phyloP scores from a whole-genome alignment of 1,140 invertebrate species.

The Hesperophylax magnus region DNA sequence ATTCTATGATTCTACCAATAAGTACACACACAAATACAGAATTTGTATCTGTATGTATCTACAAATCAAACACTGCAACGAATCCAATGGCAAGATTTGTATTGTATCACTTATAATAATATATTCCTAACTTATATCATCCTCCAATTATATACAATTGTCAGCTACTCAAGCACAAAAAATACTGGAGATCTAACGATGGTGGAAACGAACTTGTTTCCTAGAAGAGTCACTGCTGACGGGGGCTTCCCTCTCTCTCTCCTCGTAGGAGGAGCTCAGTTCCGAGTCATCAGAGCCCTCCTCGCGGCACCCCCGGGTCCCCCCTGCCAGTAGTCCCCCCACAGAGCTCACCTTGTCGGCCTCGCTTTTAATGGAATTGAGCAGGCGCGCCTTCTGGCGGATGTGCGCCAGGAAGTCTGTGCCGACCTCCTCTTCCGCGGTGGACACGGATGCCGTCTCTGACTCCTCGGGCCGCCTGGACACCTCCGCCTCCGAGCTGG shows the following conservation, averaged over 20 bases:
- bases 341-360: constrained; percentile 46
- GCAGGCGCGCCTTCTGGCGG: constrained; percentile 49
- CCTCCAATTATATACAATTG: not conserved
- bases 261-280: constrained; percentile 44
- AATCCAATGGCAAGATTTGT: not conserved
- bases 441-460: not conserved
- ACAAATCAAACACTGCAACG: not conserved
- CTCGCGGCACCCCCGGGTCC: not conserved
- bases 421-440: constrained; percentile 33
- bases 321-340: constrained; percentile 34
- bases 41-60: not conserved
- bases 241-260: constrained; percentile 1
- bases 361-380: constrained; percentile 49
- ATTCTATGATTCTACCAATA: too few species aligned
- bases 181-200: not conserved
- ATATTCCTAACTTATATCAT: not conserved
- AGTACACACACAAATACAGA: not conserved
- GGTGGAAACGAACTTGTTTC: constrained; percentile 39
- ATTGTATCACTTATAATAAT: not conserved
- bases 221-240: constrained; percentile 4
- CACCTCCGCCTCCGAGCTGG: constrained; percentile 41
- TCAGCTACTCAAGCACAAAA: not conserved
- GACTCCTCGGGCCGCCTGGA: not conserved
- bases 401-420: constrained; percentile 49
- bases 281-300: constrained; percentile 36